These are phyloP conservation scores for Drosophila takahashii DNA, from an alignment of 1,140 invertebrate species.

Conservation along the genomic window DNA sequence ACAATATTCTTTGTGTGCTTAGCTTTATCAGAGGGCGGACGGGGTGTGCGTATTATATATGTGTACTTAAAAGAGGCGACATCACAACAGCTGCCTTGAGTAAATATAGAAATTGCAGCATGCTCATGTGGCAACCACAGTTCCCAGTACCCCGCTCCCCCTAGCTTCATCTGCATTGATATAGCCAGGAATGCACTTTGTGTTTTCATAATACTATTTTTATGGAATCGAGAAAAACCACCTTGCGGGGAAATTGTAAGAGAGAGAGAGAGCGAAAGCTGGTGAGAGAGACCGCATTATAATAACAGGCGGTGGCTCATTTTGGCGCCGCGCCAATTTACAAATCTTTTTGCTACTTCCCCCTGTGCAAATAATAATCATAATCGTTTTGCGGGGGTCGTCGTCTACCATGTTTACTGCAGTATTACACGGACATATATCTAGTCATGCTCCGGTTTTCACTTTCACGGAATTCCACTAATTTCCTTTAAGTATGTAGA, in stretches of 20 bases:
- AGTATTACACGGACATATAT: constrained; percentile 5
- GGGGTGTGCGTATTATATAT: constrained; percentile 3
- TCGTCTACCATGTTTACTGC: constrained; percentile 30
- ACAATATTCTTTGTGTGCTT: constrained; percentile 10
- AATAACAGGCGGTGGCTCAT: constrained; percentile 39
- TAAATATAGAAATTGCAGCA: constrained; percentile 59
- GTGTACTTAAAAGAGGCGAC: constrained; percentile 10
- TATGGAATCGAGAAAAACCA: constrained; percentile 36
- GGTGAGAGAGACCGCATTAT: constrained; percentile 2
- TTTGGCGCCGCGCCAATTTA: constrained; percentile 39
- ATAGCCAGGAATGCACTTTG: constrained; percentile 51
- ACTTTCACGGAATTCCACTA: constrained; percentile 16
- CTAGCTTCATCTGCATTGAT: constrained; percentile 48
- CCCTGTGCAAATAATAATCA: constrained; percentile 32
- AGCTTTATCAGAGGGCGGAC: constrained; percentile 28
- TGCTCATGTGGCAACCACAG: constrained; percentile 22
- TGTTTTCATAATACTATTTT: constrained; percentile 35
- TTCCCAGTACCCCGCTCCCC: constrained; percentile 2
- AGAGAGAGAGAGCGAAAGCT: constrained; percentile 15
- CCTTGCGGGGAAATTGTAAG: constrained; percentile 33
- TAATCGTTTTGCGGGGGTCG: constrained; percentile 19
- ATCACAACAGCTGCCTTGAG: constrained; percentile 52
- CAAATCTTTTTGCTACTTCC: constrained; percentile 23
- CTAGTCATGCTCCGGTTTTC: constrained; percentile 20
- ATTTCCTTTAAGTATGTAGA: neutral